Evolutionary conservation across 2,113 vertebrate species (phyloP).

Genomic region (Gnathonemus echidnorhynchus): DNA sequence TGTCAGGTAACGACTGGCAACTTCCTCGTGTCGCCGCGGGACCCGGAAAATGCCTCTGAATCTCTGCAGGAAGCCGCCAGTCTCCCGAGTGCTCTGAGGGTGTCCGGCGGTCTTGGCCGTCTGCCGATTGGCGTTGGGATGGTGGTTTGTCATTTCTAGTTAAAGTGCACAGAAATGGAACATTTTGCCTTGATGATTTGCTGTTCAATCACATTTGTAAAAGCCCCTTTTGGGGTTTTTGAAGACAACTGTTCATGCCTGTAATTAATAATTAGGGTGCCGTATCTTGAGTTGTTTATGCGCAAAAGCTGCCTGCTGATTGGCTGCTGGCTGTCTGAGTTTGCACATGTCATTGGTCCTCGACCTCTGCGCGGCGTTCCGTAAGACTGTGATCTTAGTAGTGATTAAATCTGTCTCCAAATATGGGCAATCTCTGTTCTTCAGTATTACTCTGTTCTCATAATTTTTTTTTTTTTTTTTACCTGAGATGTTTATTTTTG

Average conservation of each 20-base stretch:
- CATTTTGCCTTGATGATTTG: background rate
- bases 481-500: constrained; percentile 22
- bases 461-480: constrained; percentile 17
- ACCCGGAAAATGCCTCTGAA: background rate
- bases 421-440: constrained; percentile 11
- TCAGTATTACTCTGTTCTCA: constrained; percentile 16
- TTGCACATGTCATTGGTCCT: background rate
- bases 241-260: background rate
- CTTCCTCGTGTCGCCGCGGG: background rate
- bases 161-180: background rate
- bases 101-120: background rate
- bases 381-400: constrained; percentile 48
- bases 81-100: background rate
- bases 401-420: constrained; percentile 32
- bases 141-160: background rate
- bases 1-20: background rate
- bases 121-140: background rate
- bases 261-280: background rate
- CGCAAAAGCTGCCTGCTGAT: background rate
- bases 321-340: background rate
- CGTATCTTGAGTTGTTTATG: background rate
- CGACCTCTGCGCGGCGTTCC: constrained; percentile 2
- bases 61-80: background rate
- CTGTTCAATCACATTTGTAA: background rate
- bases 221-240: background rate